Conservation (phyloP, 2,113 vertebrate genomes). For the Pseudopipra pipra region DNA sequence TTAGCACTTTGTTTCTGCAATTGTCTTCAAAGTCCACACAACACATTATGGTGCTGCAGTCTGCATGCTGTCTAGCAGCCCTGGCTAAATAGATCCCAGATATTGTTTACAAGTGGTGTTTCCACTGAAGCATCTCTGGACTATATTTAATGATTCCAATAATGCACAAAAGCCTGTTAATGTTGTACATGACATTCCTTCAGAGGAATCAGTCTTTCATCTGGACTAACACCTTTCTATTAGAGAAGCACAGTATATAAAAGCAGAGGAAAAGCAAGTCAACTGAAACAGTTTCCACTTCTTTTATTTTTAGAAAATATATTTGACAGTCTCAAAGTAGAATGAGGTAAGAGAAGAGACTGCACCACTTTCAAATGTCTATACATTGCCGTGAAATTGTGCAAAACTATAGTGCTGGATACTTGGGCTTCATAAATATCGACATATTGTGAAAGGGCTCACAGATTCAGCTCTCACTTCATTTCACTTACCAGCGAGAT, state of each 20-base stretch:
- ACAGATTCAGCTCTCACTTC: not conserved
- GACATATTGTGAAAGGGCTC: not conserved
- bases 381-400: not conserved
- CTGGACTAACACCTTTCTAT: not conserved
- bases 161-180: not conserved
- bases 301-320: not conserved
- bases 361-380: not conserved
- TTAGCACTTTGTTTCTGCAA: not conserved
- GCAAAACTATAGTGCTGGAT: not conserved
- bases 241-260: not conserved
- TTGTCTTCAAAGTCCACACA: not conserved
- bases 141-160: not conserved
- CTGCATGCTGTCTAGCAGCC: not conserved
- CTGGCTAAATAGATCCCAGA: not conserved
- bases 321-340: not conserved
- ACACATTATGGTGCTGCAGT: not conserved
- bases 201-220: not conserved
- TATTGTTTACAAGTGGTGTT: not conserved
- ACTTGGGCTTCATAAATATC: not conserved
- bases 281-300: not conserved
- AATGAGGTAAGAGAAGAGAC: not conserved
- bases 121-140: not conserved
- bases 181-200: not conserved
- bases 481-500: not conserved
- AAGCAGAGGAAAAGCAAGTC: not conserved